Conservation (phyloP, 2,113 vertebrate species). For the Myotis davidii region DNA sequence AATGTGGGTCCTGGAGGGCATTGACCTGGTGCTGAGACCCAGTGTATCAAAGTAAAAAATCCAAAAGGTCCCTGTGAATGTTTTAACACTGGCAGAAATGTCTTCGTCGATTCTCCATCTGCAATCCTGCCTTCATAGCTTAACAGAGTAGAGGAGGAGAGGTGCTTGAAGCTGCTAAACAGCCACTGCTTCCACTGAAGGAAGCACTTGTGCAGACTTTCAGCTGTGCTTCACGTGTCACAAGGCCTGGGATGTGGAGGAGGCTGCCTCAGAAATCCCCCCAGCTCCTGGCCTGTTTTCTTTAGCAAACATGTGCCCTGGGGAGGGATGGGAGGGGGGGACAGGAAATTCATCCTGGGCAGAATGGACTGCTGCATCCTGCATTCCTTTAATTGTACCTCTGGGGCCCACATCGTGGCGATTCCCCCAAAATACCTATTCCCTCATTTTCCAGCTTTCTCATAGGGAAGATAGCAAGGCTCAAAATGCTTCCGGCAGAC, state of each 20-base stretch:
- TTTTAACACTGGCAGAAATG: neutral
- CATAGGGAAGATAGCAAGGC: neutral
- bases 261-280: neutral
- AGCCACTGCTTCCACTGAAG: neutral
- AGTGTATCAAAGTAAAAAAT: neutral
- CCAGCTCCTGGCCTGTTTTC: neutral
- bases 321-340: fast-evolving
- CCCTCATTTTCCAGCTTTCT: neutral
- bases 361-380: neutral
- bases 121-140: neutral
- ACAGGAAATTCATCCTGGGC: neutral
- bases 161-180: neutral
- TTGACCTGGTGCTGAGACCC: neutral
- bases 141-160: neutral
- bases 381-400: neutral
- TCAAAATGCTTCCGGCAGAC: neutral
- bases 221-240: neutral
- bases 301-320: neutral
- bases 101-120: neutral
- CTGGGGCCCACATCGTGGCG: fast-evolving
- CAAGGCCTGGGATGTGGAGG: neutral
- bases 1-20: neutral
- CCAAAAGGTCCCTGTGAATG: neutral
- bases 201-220: neutral
- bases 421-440: neutral